Base-by-base conservation (phyloP, 2,113 vertebrate genomes). In the Collichthys lucidus region DNA sequence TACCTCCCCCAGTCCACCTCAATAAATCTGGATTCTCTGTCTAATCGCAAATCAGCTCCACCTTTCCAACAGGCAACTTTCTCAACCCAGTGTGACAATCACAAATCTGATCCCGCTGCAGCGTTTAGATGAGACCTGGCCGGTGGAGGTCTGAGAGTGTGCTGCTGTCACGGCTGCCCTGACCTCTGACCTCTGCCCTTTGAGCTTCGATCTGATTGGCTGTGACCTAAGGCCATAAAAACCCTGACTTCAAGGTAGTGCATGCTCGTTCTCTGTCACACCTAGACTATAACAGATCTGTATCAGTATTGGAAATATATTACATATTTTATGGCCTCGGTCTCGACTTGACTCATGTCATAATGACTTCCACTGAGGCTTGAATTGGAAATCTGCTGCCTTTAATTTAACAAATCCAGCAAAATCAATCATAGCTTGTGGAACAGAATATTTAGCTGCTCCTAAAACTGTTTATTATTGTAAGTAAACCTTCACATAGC, bases 31-130 rank as follows among this genome's bases (percentile, higher is more conserved):
- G 26, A 44, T 20, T 49, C 62, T 68, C 53, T 20, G 46, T 60
- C 82, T 74, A 64, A 88, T 83, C 87, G 62, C 80, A 88, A 80
- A 85, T 87, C 89, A 82, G 74, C 55, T 65, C 67, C 61, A n/a
- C 59, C 17, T 20, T 73, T 67, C 20, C 61, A 53, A 53, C 60
- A 70, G 35, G 60, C 24, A 15, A 62, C 26, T 26, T 69, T 61
- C 86, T 69, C 19, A 24, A 47, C 35, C 15, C 47, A 17, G 16
- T 14, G 56, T 11, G 46, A 73, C 82, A 60, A 44, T 88, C 70
- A 65, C 57, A 66, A 26, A 72, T 80, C 74, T 81, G 74, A 86
- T 71, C 80, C 50, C 7, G 42, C 42, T 8, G 75, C 69, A 80
- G 75, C 57, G 31, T 68, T 88, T 50, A 77, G 63, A 87, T 61